phyloP scores from a whole-genome alignment of 2,888 invertebrate genomes.

The Trichopoda pennipes region DNA sequence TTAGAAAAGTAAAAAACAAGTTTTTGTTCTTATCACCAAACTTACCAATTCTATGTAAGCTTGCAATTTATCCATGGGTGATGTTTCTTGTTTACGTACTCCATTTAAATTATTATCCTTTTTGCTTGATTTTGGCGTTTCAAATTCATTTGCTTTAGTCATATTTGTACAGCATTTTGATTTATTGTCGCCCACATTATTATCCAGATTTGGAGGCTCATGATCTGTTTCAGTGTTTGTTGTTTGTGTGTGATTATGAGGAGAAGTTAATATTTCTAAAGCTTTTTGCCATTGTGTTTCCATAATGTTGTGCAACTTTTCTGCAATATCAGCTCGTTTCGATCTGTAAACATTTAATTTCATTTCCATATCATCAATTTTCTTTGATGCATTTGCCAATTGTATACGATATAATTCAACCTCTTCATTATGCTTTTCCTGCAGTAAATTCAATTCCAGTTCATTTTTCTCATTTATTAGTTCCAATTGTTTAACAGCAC shows the following conservation, averaged over 20 bases:
- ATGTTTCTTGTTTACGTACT: conserved; percentile 68
- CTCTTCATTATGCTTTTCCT: conserved; percentile 90
- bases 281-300: conserved; percentile 91
- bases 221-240: conserved; percentile 68
- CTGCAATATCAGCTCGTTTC: conserved; percentile 85
- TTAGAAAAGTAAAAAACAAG: neutral
- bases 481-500: conserved; percentile 87
- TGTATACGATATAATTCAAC: conserved; percentile 87
- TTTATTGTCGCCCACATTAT: conserved; percentile 54
- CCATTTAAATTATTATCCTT: conserved; percentile 73
- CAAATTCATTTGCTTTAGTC: conserved; percentile 69
- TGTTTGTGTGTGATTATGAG: conserved; percentile 74
- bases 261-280: conserved; percentile 84
- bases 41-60: conserved; percentile 79
- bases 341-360: conserved; percentile 81
- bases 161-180: conserved; percentile 2
- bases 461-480: conserved; percentile 87
- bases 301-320: conserved; percentile 89
- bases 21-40: neutral
- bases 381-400: conserved; percentile 86
- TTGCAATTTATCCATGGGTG: conserved; percentile 77
- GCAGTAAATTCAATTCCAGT: conserved; percentile 87
- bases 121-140: conserved; percentile 79
- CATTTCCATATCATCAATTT: conserved; percentile 85
- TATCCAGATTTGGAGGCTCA: conserved; percentile 73